phyloP scores from a whole-genome alignment of 2,113 vertebrate genomes.

The Syngnathus typhle region DNA sequence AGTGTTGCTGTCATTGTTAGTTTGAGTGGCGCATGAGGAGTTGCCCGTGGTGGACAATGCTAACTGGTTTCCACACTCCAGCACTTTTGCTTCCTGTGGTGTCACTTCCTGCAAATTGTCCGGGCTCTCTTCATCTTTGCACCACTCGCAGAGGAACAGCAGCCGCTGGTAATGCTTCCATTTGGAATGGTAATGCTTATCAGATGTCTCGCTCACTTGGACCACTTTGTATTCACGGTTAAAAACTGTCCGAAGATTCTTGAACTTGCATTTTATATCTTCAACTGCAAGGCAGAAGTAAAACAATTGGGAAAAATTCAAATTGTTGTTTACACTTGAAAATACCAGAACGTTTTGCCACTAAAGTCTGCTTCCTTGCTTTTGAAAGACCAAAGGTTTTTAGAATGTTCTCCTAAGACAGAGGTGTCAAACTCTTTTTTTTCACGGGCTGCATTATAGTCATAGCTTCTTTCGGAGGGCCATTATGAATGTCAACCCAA shows the following conservation, averaged over 20 bases:
- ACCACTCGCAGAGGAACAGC: slow-evolving; percentile 51
- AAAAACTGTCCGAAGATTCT: slow-evolving; percentile 58
- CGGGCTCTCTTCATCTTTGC: slow-evolving; percentile 30
- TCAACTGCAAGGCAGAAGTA: slow-evolving; percentile 39
- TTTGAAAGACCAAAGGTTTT: no score
- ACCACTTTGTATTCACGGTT: slow-evolving; percentile 49
- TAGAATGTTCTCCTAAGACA: no score
- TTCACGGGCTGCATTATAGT: no score
- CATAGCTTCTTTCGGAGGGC: no score
- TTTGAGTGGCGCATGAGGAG: slow-evolving; percentile 26
- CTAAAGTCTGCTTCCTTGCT: no score
- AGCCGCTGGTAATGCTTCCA: slow-evolving; percentile 60
- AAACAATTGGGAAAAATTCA: no score
- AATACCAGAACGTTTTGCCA: no score
- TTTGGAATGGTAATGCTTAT: slow-evolving; percentile 42
- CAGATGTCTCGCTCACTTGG: slow-evolving; percentile 3
- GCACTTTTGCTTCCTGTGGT: slow-evolving; percentile 14
- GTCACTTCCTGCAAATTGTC: slow-evolving; percentile 14
- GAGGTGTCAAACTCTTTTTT: no score
- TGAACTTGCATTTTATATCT: slow-evolving; percentile 57
- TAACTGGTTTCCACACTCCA: slow-evolving; percentile 11
- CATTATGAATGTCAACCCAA: no score
- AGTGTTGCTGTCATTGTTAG: not conserved
- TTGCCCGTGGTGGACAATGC: slow-evolving; percentile 15
- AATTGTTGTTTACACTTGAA: no score